Conservation (phyloP, 2,888 invertebrate genomes). For the Lymantria monacha region DNA sequence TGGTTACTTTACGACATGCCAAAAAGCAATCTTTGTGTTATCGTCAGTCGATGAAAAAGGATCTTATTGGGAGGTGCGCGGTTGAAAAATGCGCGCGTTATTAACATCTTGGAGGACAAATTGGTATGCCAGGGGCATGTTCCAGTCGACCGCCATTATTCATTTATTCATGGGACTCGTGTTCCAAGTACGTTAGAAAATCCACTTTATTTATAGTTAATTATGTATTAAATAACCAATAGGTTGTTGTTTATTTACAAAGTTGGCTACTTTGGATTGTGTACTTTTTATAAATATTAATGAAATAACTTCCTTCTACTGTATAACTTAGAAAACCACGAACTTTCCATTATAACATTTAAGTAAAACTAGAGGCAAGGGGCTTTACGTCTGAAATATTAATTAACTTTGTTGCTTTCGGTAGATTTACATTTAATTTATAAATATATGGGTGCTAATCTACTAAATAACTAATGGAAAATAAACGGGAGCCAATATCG, state of each 20-base stretch:
- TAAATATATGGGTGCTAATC: too few relatives aligned
- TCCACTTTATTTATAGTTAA: conserved; percentile 34
- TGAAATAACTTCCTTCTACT: too few relatives aligned
- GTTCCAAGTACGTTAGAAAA: conserved; percentile 54
- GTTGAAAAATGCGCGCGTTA: conserved; percentile 74
- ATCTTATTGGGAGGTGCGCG: conserved; percentile 46
- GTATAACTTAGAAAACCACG: too few relatives aligned
- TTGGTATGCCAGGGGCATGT: conserved; percentile 73
- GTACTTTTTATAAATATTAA: not conserved
- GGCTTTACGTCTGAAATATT: too few relatives aligned
- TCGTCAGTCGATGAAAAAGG: conserved; percentile 49
- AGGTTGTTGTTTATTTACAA: not conserved
- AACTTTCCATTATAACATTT: conserved; percentile 28
- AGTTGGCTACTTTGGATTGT: too few relatives aligned
- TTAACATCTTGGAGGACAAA: conserved; percentile 70
- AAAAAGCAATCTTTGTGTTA: conserved; percentile 13
- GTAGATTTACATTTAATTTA: too few relatives aligned
- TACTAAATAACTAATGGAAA: too few relatives aligned
- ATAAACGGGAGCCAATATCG: too few relatives aligned
- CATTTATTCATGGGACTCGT: conserved; percentile 74
- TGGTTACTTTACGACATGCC: conserved; percentile 10
- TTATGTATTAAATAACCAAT: not conserved
- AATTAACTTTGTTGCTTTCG: too few relatives aligned
- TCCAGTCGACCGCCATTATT: conserved; percentile 70
- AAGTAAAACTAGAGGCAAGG: too few relatives aligned